Base-by-base conservation (phyloP, 2,888 invertebrate genomes). In the Hydropsyche betteni region DNA sequence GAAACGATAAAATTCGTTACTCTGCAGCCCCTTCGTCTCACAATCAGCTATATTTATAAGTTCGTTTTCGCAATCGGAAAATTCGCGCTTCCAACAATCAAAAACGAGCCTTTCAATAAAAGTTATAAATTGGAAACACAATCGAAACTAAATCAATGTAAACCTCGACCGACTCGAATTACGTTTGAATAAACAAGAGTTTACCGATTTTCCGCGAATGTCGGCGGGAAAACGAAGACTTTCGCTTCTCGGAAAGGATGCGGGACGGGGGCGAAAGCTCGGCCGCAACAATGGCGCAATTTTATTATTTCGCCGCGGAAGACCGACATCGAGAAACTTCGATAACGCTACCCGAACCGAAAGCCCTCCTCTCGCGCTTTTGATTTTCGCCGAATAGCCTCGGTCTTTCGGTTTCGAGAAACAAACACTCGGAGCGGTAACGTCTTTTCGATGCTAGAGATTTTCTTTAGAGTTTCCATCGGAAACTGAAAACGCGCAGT, bases 331-430 rank as follows among this genome's bases (percentile, higher is more conserved):
- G 24, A 24, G 10, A 58, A 58, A 58, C 58, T 58, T 58, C 58
- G 58, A 58, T 58, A 58, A 58, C 16, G 24, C 14, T 16, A 58
- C 58, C 24, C 16, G 58, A 58, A 8, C 58, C 16, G 58, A 58
- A 58, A 58, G 16, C 24, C 8, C 24, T 8, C 16, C 14, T 24
- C 24, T 58, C 58, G 1, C 44, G 44, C 44, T 44, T 44, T 7
- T 8, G 58, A 5, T 16, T 8, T 58, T 4, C 53, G 12, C 4
- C 53, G 53, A 53, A 53, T 16, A n/a, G 24, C 8, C 24, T 14
- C 16, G 58, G 24, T 55, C 14, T 14, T 14, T 55, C 44, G 16
- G 24, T 24, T 24, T 24, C 4, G 58, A 58, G 16, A 58, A 58
- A 58, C 16, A 58, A 58, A 58, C 24, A 58, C 24, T 24, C 58